Evolutionary conservation across 2,797 vertebrate species (phyloP).

Genomic region (Melanotaenia maccullochi): DNA sequence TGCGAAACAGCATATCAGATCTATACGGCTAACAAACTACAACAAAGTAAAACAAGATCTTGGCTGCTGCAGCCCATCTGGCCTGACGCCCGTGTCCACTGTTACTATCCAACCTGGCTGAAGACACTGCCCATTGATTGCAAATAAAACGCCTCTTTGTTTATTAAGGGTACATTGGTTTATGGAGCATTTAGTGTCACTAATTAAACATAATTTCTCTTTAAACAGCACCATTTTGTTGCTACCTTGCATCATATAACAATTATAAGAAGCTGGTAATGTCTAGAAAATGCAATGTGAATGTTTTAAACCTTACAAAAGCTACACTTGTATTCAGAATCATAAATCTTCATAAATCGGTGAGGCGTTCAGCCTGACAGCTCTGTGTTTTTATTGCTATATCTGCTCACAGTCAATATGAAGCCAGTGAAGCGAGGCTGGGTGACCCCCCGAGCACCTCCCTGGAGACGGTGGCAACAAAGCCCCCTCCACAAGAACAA

Average conservation of each 20-base stretch:
- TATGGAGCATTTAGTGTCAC: slow-evolving; percentile 52
- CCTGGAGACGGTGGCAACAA: slow-evolving; percentile 41
- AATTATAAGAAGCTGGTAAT: background rate
- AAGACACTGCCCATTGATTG: slow-evolving; percentile 51
- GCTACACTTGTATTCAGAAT: background rate
- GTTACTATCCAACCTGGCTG: slow-evolving; percentile 26
- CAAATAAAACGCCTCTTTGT: slow-evolving; percentile 40
- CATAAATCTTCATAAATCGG: slow-evolving; percentile 35
- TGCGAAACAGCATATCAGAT: slow-evolving; percentile 23
- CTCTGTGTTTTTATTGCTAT: slow-evolving; percentile 35
- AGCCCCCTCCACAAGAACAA: slow-evolving; percentile 32
- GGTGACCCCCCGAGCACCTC: slow-evolving; percentile 64
- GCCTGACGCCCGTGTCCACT: slow-evolving; percentile 41
- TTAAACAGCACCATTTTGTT: background rate
- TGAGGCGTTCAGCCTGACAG: slow-evolving; percentile 26
- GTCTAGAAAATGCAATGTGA: background rate
- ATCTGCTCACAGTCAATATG: slow-evolving; percentile 44
- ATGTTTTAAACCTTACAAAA: background rate
- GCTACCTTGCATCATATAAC: background rate
- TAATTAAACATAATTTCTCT: slow-evolving; percentile 47
- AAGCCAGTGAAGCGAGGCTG: slow-evolving; percentile 43
- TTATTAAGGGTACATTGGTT: slow-evolving; percentile 24
- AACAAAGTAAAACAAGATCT: slow-evolving; percentile 24
- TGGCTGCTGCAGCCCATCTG: slow-evolving; percentile 37
- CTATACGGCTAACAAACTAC: slow-evolving; percentile 24